phyloP scores from a whole-genome alignment of 2,888 invertebrate genomes.

The Drosophila kanekoi region DNA sequence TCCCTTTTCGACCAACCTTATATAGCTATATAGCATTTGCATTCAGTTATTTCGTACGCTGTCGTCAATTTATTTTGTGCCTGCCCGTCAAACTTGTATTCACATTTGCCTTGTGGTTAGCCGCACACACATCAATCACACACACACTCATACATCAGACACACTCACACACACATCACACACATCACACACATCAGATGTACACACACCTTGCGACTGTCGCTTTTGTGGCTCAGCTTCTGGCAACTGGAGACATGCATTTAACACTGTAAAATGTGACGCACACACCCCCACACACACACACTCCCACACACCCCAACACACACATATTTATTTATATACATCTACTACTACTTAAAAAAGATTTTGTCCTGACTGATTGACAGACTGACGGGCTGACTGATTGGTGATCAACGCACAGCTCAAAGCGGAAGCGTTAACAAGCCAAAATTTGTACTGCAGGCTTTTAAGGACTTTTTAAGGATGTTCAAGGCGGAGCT shows the following conservation, averaged over 20 bases:
- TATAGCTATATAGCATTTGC: slow-evolving; percentile 9
- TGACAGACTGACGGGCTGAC: no score
- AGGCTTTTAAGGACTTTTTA: no score
- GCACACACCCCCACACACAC: not conserved
- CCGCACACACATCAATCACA: slow-evolving; percentile 21
- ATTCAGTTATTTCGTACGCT: slow-evolving; percentile 37
- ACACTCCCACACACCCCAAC: not conserved
- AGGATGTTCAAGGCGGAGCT: no score
- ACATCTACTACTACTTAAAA: no score
- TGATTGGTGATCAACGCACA: no score
- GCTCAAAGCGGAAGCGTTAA: no score
- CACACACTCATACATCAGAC: slow-evolving; percentile 13
- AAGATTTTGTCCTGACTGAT: no score
- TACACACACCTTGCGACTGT: slow-evolving; percentile 4
- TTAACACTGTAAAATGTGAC: slow-evolving; percentile 7
- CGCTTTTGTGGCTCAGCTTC: slow-evolving; percentile 18
- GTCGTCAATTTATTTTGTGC: slow-evolving; percentile 66
- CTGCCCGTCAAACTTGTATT: slow-evolving; percentile 50
- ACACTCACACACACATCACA: slow-evolving; percentile 10
- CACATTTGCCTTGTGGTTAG: slow-evolving; percentile 57
- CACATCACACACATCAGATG: slow-evolving; percentile 1
- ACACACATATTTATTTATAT: not conserved
- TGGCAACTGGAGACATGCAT: slow-evolving; percentile 30
- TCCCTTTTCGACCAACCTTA: no score
- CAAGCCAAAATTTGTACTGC: no score